phyloP scores from a whole-genome alignment of 2,113 vertebrate species.

The Apteryx mantelli region DNA sequence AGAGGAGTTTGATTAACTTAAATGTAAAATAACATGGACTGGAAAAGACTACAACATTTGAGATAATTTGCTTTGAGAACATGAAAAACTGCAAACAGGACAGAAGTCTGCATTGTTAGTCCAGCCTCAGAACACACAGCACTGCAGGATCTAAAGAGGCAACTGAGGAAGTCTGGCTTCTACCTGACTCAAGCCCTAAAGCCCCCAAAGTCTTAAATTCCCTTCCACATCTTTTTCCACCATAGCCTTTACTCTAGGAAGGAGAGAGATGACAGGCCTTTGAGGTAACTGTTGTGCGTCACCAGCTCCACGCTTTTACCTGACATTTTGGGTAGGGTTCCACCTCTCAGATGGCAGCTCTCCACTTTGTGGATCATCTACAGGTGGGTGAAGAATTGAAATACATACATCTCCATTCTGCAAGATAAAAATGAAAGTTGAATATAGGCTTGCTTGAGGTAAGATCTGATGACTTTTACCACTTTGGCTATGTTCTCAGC shows the following conservation, averaged over 20 bases:
- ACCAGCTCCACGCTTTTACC: slow-evolving; percentile 76
- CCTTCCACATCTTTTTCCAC: not conserved
- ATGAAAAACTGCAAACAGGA: not conserved
- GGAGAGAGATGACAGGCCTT: not conserved
- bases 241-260: not conserved
- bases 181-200: not conserved
- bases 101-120: not conserved
- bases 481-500: not conserved
- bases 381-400: slow-evolving; percentile 97
- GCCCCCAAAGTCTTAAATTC: not conserved
- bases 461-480: not conserved
- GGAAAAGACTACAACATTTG: not conserved
- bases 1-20: not conserved
- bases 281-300: not conserved
- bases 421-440: slow-evolving; percentile 52
- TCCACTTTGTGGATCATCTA: slow-evolving; percentile 98
- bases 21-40: not conserved
- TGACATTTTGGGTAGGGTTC: slow-evolving; percentile 99
- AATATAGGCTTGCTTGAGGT: not conserved
- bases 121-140: not conserved
- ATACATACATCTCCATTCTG: slow-evolving; percentile 99
- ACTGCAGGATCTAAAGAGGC: not conserved
- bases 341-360: slow-evolving; percentile 98
- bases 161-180: not conserved
- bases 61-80: not conserved